Evolutionary conservation across 2,888 invertebrate genomes (phyloP).

Genomic region (Lepidocyrtinus sp.): DNA sequence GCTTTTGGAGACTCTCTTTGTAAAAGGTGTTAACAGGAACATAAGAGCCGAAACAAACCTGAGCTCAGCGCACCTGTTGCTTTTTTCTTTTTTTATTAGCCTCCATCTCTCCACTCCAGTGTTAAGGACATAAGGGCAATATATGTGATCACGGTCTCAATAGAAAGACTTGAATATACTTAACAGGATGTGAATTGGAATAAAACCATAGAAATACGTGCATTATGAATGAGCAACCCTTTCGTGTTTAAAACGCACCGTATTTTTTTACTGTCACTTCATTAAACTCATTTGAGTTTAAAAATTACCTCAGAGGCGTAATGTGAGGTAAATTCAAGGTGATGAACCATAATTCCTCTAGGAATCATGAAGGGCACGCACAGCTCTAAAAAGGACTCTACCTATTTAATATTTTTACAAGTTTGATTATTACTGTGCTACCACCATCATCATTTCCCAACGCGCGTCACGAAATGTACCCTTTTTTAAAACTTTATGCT

Average conservation of each 20-base stretch:
- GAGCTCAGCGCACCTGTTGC: constrained; percentile 56
- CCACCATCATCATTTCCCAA: background rate
- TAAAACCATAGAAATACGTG: background rate
- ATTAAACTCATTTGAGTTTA: constrained; percentile 14
- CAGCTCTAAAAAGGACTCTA: background rate
- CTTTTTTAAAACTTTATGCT: background rate
- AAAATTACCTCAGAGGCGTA: background rate
- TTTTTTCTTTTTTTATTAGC: too few species aligned
- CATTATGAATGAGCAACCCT: background rate
- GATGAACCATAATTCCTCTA: constrained; percentile 54
- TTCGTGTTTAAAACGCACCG: too few species aligned
- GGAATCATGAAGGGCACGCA: background rate
- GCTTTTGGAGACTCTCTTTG: background rate
- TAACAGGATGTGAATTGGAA: too few species aligned
- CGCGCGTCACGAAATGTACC: constrained; percentile 12
- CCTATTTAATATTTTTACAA: too few species aligned
- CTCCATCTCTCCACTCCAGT: too few species aligned
- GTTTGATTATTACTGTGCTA: too few species aligned
- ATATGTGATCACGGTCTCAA: too few species aligned
- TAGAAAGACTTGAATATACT: too few species aligned
- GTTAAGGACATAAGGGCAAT: too few species aligned
- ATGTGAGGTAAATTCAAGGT: constrained; percentile 41
- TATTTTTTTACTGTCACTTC: constrained; percentile 31
- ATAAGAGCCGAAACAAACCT: too few species aligned
- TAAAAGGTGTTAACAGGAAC: constrained; percentile 53